Evolutionary conservation across 2,113 vertebrate genomes (phyloP), one percentile per base, ranked within the genome.

Genomic region (Ptilonorhynchus violaceus): DNA sequence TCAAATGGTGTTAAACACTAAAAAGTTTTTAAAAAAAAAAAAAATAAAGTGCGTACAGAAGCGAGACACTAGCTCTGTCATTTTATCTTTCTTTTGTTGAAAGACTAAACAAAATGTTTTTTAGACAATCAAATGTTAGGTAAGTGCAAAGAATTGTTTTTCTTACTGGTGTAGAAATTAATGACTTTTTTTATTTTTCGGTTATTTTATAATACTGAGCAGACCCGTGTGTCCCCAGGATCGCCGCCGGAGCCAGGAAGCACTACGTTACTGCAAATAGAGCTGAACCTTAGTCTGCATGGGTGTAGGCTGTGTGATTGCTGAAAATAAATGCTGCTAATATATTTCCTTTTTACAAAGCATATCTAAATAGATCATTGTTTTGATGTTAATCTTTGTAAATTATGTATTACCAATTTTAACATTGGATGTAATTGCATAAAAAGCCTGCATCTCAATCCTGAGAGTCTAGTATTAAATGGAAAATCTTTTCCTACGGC

Each of bases 351-450:
- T 98, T 98, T 98, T 98, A 98, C 98, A 98, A 97, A 98, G 98
- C 98, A 98, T 98, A 98, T 98, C 98, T 98, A 98, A 98, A 98
- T 98, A 98, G 98, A 98, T 98, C 97, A 98, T 98, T 98, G 98
- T 98, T 98, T 98, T 98, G 98, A 98, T 98, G 98, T 98, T 98
- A 98, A 98, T 98, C 98, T 98, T 98, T 98, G 98, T 98, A 98
- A 98, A 98, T 98, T 98, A 98, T 98, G 98, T 98, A 98, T 98
- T 97, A 98, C 98, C 98, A 98, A 98, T 98, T 98, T 98, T 98
- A 98, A 98, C 98, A 98, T 98, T 98, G 98, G 98, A 98, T 98
- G 98, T 98, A 98, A 98, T 98, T 98, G 98, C 98, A 98, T 98
- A 98, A 98, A 98, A 98, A 97, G 98, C 98, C 98, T 98, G 98